Conservation (phyloP, 2,113 vertebrate genomes). For the Pimephales promelas region DNA sequence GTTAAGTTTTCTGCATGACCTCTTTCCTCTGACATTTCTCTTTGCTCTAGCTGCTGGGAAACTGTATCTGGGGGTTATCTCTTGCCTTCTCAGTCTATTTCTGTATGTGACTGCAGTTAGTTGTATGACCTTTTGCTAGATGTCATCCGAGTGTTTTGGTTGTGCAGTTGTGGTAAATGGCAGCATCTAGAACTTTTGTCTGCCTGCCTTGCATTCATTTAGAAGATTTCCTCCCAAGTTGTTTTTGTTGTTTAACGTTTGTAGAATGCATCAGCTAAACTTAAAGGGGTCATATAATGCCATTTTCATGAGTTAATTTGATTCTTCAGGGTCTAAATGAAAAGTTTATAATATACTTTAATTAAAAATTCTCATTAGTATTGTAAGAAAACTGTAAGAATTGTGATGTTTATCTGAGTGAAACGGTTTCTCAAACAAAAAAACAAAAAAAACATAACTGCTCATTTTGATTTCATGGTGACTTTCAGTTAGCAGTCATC, state of each 20-base stretch:
- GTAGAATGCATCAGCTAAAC: background rate
- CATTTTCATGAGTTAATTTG: too few relatives aligned
- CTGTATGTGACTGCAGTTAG: constrained; percentile 32
- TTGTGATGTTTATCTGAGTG: too few relatives aligned
- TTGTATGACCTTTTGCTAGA: constrained; percentile 46
- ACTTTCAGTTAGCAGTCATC: background rate
- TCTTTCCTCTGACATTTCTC: constrained; percentile 42
- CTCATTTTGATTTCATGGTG: too few relatives aligned
- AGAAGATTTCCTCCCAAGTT: background rate
- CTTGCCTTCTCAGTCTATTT: constrained; percentile 36
- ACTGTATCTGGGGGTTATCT: constrained; percentile 43
- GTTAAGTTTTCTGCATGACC: constrained; percentile 23
- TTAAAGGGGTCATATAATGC: background rate
- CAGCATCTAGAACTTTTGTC: constrained; percentile 20
- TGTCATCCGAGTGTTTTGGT: constrained; percentile 39
- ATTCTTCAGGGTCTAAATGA: too few relatives aligned
- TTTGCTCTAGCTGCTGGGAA: constrained; percentile 33
- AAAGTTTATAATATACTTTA: too few relatives aligned
- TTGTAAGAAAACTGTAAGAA: too few relatives aligned
- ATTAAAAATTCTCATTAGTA: too few relatives aligned
- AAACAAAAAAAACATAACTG: too few relatives aligned
- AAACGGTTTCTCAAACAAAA: too few relatives aligned
- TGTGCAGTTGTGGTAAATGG: constrained; percentile 40
- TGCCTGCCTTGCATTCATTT: background rate
- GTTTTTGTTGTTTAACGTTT: background rate